A percentile compares a stretch with the other conserved stretches of the same genome.
phyloP scores from a whole-genome alignment of 2,113 vertebrate genomes.

The Lepus timidus region DNA sequence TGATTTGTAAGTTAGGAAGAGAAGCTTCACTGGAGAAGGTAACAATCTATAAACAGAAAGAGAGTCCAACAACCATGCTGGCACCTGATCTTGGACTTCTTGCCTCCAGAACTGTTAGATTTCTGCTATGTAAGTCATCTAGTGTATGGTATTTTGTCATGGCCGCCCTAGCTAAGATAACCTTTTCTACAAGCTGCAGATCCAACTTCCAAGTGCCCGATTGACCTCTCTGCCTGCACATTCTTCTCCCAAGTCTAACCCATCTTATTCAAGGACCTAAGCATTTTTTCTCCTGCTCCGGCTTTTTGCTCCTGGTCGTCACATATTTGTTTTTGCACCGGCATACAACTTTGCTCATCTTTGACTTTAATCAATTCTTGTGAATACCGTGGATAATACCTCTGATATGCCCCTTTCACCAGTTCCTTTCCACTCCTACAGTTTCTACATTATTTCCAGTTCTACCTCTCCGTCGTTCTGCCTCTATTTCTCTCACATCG shows the following conservation, averaged over 20 bases:
- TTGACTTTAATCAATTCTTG: not conserved
- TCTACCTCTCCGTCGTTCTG: not conserved
- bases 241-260: not conserved
- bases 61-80: not conserved
- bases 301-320: not conserved
- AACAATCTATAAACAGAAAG: not conserved
- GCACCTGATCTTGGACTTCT: not conserved
- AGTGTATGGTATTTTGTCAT: not conserved
- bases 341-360: not conserved
- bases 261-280: not conserved
- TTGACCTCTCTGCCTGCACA: not conserved
- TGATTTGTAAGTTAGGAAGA: not conserved
- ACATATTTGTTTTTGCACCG: not conserved
- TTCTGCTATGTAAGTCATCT: not conserved
- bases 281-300: not conserved
- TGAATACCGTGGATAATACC: not conserved
- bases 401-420: not conserved
- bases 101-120: not conserved
- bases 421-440: not conserved
- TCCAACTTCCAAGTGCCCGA: not conserved
- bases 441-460: conserved; percentile 32
- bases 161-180: not conserved
- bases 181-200: not conserved
- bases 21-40: too few species aligned
- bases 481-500: not conserved